phyloP scores from a whole-genome alignment of 2,797 vertebrate species.

The Rhinichthys osculus region DNA sequence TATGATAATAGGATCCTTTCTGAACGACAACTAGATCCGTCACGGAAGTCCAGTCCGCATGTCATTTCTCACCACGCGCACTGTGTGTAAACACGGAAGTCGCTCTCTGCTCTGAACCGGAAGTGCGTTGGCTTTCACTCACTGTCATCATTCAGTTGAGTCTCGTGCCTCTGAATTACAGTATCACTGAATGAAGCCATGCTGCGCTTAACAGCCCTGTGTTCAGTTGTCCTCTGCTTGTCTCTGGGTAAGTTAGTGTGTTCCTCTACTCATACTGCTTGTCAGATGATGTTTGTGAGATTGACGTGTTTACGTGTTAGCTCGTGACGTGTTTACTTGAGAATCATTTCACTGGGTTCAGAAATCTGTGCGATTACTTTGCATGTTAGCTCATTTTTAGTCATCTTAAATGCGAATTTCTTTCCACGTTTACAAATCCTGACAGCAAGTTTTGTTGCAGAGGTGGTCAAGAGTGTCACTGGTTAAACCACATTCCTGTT shows the following conservation, averaged over 20 bases:
- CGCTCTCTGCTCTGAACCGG: background rate
- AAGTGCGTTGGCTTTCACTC: background rate
- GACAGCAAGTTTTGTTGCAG: background rate
- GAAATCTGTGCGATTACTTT: too few relatives aligned
- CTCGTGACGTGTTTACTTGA: background rate
- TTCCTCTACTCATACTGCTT: background rate
- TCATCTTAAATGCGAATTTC: background rate
- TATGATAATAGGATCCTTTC: too few relatives aligned
- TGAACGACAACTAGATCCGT: background rate
- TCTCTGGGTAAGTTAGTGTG: constrained; percentile 5
- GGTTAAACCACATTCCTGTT: background rate
- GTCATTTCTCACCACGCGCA: background rate
- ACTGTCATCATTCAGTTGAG: background rate
- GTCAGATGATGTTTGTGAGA: background rate
- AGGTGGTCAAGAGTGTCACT: background rate
- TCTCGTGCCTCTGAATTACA: background rate
- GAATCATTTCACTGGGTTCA: background rate
- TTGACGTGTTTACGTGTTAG: background rate
- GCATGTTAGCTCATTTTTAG: background rate
- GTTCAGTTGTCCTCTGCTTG: background rate
- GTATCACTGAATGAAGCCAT: background rate
- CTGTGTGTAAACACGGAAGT: constrained; percentile 38
- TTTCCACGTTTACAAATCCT: background rate
- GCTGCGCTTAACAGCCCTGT: background rate
- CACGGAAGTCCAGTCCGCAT: background rate